Evolutionary conservation across 1,140 invertebrate genomes (phyloP).

Genomic region (Ceratina japonica): DNA sequence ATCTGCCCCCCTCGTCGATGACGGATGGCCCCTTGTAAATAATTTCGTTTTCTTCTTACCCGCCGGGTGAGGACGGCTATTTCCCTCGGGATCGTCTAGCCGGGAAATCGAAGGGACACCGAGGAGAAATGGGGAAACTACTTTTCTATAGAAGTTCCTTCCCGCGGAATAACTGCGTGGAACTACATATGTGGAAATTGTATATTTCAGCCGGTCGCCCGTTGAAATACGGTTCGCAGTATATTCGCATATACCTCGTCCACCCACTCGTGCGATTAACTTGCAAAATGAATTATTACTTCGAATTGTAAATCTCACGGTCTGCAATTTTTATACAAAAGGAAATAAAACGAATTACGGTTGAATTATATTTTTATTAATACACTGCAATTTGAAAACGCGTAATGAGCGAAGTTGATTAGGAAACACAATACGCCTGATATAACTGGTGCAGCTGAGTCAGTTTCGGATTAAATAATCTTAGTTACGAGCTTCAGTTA

Average conservation of each 20-base stretch:
- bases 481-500: constrained; percentile 3
- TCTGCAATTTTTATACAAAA: no score
- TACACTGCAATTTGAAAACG: no score
- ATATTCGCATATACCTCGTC: neutral
- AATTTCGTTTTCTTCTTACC: constrained; percentile 16
- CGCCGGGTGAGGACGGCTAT: neutral
- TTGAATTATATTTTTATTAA: neutral
- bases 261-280: neutral
- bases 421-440: no score
- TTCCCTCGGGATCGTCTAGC: neutral
- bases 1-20: neutral
- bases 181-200: neutral
- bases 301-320: no score
- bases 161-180: neutral
- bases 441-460: neutral
- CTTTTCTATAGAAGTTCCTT: constrained; percentile 19
- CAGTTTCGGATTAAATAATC: neutral
- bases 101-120: neutral
- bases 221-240: neutral
- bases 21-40: constrained; percentile 22
- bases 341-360: no score
- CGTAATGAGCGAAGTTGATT: no score
- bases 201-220: neutral
- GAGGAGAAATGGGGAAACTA: constrained; percentile 14
- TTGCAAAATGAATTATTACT: neutral